phyloP scores from a whole-genome alignment of 2,113 vertebrate species.

The Pomatorhinus ruficollis region DNA sequence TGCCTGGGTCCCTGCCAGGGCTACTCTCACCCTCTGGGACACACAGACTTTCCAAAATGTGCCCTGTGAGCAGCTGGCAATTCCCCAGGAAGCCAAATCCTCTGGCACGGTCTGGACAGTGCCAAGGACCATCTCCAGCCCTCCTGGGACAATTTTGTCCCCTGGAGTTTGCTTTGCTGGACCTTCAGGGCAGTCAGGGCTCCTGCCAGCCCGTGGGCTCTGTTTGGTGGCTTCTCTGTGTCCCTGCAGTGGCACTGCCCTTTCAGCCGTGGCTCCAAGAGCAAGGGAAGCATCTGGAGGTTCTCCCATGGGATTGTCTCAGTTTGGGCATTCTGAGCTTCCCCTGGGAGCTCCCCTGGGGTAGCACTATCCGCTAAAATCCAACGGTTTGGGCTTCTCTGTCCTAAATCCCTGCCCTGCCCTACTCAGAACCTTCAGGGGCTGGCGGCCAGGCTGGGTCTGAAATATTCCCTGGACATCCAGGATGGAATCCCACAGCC shows the following conservation, averaged over 20 bases:
- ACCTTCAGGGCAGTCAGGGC: not conserved
- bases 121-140: not conserved
- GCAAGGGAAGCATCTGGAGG: not conserved
- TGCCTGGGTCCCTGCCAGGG: not conserved
- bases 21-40: not conserved
- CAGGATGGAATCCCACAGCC: not conserved
- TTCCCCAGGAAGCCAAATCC: not conserved
- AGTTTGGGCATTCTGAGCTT: not conserved
- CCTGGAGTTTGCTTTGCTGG: not conserved
- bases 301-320: not conserved
- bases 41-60: too few species aligned
- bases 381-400: accelerated
- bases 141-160: not conserved
- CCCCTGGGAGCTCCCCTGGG: not conserved
- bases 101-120: accelerated
- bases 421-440: not conserved
- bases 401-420: not conserved
- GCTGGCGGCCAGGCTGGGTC: not conserved
- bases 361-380: not conserved
- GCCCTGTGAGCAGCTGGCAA: not conserved
- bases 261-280: not conserved
- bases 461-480: not conserved
- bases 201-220: accelerated
- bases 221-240: not conserved
- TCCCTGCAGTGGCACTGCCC: not conserved